Percentiles rank a stretch among this genome's conserved stretches.
These are phyloP conservation scores for Tichodroma muraria DNA, from an alignment of 2,113 vertebrate species.

Conservation along the genomic window DNA sequence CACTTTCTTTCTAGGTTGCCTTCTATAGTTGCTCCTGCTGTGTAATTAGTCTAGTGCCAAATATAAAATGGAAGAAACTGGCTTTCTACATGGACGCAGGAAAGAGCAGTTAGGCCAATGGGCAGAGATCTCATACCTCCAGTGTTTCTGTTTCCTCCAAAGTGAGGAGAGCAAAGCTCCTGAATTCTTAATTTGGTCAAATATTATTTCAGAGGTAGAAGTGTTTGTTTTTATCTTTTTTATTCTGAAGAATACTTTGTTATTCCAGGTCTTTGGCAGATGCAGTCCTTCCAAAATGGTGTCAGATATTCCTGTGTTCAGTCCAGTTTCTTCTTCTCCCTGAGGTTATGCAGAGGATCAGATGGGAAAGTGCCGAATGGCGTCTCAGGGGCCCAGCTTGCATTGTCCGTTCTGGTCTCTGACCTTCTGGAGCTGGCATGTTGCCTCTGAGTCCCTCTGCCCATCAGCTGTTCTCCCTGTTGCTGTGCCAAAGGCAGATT, in stretches of 20 bases:
- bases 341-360: constrained; percentile 14
- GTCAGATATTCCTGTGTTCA: background rate
- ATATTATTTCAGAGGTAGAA: background rate
- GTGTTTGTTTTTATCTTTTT: background rate
- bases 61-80: background rate
- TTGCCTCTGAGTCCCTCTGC: background rate
- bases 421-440: constrained; percentile 23
- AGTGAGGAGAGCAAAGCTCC: background rate
- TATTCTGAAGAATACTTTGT: background rate
- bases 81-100: background rate
- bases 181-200: background rate
- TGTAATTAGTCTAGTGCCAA: background rate
- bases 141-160: background rate
- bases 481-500: background rate
- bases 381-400: constrained; percentile 9
- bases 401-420: background rate
- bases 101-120: background rate
- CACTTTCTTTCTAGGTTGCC: background rate
- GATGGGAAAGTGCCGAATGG: background rate
- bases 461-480: constrained; percentile 4
- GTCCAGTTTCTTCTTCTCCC: constrained; percentile 13
- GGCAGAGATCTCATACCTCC: background rate
- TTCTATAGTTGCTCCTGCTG: background rate
- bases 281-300: background rate
- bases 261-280: background rate